phyloP scores from a whole-genome alignment of 2,888 invertebrate species.

The Blomia tropicalis region DNA sequence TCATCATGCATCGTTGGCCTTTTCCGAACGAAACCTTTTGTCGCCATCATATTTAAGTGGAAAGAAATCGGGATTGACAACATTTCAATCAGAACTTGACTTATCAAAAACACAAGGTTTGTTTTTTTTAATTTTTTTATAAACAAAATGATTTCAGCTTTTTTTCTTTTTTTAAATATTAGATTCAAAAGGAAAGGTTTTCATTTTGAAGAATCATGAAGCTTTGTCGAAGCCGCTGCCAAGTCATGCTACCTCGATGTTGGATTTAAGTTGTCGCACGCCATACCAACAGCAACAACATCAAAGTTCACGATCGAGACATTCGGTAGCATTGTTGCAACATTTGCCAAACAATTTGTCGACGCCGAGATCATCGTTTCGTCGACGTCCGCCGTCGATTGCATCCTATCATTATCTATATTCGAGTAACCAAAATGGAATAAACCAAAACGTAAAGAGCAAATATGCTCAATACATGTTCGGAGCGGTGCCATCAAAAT shows the following conservation, averaged over 20 bases:
- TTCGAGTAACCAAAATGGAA: not conserved
- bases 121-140: not conserved
- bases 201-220: too few species aligned
- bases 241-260: conserved; percentile 5
- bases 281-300: conserved; percentile 3
- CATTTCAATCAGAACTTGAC: not conserved
- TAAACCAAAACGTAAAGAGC: not conserved
- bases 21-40: not conserved
- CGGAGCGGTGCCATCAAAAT: conserved; percentile 5
- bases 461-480: conserved; percentile 6
- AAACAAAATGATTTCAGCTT: not conserved
- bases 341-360: not conserved
- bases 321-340: conserved; percentile 1
- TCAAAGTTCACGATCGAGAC: not conserved
- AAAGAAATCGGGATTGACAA: not conserved
- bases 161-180: too few species aligned
- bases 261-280: not conserved
- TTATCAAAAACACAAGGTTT: not conserved
- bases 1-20: not conserved
- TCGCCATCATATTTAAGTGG: not conserved
- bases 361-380: conserved; percentile 8
- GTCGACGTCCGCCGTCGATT: conserved; percentile 7
- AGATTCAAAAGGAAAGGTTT: too few species aligned
- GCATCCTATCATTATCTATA: conserved; percentile 7
- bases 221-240: not conserved